A percentile compares a stretch with the other conserved stretches of the same genome.
These are phyloP conservation scores for Scaptomyza parva DNA, from an alignment of 2,888 invertebrate genomes.

Conservation along the genomic window DNA sequence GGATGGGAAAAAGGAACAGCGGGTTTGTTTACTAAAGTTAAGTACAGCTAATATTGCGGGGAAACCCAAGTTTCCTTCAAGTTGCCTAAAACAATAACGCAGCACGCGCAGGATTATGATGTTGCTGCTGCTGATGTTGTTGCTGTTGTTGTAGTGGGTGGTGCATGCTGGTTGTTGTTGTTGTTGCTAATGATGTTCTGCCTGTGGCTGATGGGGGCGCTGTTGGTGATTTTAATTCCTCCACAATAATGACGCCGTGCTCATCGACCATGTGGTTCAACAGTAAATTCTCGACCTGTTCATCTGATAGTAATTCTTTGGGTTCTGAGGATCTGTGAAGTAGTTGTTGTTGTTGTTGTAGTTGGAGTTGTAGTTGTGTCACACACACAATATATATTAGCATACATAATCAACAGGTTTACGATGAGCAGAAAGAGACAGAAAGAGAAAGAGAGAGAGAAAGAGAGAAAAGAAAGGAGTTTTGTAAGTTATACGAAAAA, in stretches of 20 bases:
- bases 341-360: constrained; percentile 47
- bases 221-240: constrained; percentile 80
- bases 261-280: constrained; percentile 82
- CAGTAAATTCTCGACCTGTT: constrained; percentile 84
- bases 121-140: constrained; percentile 33
- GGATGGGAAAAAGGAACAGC: too few species aligned
- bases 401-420: constrained; percentile 28
- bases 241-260: constrained; percentile 81
- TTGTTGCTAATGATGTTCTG: constrained; percentile 36
- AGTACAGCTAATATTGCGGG: not conserved
- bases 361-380: constrained; percentile 33
- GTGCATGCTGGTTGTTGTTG: constrained; percentile 45
- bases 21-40: not conserved
- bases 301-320: constrained; percentile 84
- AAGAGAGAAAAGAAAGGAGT: constrained; percentile 1
- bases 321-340: constrained; percentile 82
- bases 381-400: constrained; percentile 19
- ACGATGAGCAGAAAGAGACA: constrained; percentile 18
- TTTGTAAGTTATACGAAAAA: constrained; percentile 6
- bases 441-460: not conserved
- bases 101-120: constrained; percentile 54
- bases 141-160: constrained; percentile 50
- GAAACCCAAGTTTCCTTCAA: not conserved
- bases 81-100: constrained; percentile 59
- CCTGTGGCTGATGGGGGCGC: constrained; percentile 27